A percentile compares a stretch with the other conserved stretches of the same genome.
These are phyloP conservation scores for Cryptocephalus primarius DNA, from an alignment of 2,888 invertebrate genomes.

Conservation along the genomic window DNA sequence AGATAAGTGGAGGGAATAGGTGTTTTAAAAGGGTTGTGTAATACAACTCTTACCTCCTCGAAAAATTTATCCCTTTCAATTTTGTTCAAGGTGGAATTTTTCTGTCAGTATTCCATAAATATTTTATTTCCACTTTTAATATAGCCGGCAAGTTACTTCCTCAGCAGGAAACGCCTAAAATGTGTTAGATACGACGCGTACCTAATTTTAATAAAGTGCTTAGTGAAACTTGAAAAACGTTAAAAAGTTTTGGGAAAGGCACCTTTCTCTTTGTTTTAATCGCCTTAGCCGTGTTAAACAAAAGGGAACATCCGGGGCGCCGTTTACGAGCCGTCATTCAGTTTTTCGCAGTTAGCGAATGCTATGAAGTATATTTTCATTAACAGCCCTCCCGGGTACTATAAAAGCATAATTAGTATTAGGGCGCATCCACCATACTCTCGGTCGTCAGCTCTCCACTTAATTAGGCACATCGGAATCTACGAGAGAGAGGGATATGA, in stretches of 20 bases:
- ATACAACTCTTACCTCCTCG: too few species aligned
- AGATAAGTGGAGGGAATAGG: too few species aligned
- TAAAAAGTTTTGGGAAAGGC: neutral
- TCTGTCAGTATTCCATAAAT: too few species aligned
- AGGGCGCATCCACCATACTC: neutral
- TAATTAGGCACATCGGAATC: neutral
- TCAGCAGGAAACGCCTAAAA: too few species aligned
- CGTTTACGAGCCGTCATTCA: neutral
- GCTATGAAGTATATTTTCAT: neutral
- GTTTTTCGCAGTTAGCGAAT: neutral
- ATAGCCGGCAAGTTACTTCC: too few species aligned
- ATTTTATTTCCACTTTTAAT: too few species aligned
- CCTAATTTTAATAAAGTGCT: too few species aligned
- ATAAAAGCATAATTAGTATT: neutral
- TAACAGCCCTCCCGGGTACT: neutral
- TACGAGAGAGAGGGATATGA: neutral
- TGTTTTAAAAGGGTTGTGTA: too few species aligned
- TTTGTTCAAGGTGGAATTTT: too few species aligned
- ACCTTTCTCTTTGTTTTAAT: neutral
- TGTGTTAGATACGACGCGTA: too few species aligned
- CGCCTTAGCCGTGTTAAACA: neutral
- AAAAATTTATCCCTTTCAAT: too few species aligned
- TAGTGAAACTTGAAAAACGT: too few species aligned
- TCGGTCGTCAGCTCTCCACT: neutral
- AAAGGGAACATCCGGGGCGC: neutral